These are phyloP conservation scores for Vidua chalybeata DNA, from an alignment of 2,113 vertebrate genomes.

Conservation along the genomic window DNA sequence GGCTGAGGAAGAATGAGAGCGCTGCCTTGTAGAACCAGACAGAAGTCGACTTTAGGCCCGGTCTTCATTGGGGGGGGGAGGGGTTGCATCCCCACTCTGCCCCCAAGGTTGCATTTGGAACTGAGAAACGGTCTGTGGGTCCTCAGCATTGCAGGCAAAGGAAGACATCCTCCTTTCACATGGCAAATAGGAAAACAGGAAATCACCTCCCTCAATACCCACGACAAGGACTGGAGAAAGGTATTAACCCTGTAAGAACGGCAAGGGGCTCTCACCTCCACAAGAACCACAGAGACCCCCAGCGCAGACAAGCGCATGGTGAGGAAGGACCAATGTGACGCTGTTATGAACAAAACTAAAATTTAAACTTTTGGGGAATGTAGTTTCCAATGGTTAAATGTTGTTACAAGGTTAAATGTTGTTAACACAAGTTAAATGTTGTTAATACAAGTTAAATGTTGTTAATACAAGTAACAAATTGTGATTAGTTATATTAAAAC, in stretches of 20 bases:
- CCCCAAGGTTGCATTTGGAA: fast-evolving
- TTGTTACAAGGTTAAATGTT: too few relatives aligned
- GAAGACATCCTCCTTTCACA: neutral
- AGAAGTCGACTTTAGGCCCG: fast-evolving
- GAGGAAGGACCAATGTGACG: fast-evolving
- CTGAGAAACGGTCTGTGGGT: neutral
- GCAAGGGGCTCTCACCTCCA: neutral
- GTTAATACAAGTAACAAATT: too few relatives aligned
- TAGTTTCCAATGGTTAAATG: too few relatives aligned
- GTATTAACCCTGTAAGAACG: fast-evolving
- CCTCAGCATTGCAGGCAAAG: neutral
- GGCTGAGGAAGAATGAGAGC: too few relatives aligned
- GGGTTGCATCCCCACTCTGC: fast-evolving
- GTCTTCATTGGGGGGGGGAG: neutral
- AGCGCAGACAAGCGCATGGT: fast-evolving
- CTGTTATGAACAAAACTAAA: too few relatives aligned
- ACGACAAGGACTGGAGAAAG: fast-evolving
- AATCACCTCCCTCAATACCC: fast-evolving
- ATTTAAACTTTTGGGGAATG: too few relatives aligned
- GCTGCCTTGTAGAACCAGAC: fast-evolving
- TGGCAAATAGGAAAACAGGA: neutral
- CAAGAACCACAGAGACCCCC: fast-evolving
- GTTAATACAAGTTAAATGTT: too few relatives aligned
- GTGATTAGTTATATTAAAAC: too few relatives aligned
- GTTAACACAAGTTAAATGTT: too few relatives aligned